Conservation (phyloP, 2,797 vertebrate genomes). For the Girardinus metallicus region DNA sequence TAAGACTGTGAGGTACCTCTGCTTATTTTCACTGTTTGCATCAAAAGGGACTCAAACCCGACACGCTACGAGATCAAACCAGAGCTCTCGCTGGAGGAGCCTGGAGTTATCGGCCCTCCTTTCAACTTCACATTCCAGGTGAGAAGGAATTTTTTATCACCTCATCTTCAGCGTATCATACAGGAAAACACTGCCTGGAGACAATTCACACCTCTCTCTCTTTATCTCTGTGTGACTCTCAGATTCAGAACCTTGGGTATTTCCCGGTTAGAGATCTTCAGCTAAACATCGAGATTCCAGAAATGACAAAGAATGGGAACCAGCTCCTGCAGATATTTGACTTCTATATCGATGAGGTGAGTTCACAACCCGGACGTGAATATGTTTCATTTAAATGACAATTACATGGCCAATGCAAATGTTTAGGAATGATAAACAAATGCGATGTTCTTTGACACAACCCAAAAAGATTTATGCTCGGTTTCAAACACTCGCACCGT, state of each 20-base stretch:
- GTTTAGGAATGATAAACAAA: background rate
- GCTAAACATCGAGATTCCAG: conserved; percentile 89
- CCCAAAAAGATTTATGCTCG: too few species aligned
- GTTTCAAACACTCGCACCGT: too few species aligned
- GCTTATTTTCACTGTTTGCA: conserved; percentile 18
- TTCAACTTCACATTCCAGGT: conserved; percentile 93
- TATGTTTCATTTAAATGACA: background rate
- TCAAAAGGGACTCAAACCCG: conserved; percentile 82
- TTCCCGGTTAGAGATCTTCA: conserved; percentile 88
- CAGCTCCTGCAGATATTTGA: conserved; percentile 87
- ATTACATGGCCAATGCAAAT: background rate
- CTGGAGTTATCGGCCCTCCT: conserved; percentile 82
- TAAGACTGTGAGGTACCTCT: background rate
- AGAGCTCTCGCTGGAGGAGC: conserved; percentile 86
- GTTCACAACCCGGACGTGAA: background rate
- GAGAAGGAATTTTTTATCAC: conserved; percentile 25
- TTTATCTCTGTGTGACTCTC: conserved; percentile 14
- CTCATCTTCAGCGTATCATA: background rate
- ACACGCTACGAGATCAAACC: conserved; percentile 83
- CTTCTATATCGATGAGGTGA: conserved; percentile 86
- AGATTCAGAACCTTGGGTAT: conserved; percentile 95
- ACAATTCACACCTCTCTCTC: conserved; percentile 3
- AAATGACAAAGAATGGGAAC: conserved; percentile 90
- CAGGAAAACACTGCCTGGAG: conserved; percentile 9
- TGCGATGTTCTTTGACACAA: too few species aligned